Evolutionary conservation across 2,113 vertebrate genomes (phyloP), one percentile per base, ranked within the genome.

Genomic region (Cinclus mexicanus): DNA sequence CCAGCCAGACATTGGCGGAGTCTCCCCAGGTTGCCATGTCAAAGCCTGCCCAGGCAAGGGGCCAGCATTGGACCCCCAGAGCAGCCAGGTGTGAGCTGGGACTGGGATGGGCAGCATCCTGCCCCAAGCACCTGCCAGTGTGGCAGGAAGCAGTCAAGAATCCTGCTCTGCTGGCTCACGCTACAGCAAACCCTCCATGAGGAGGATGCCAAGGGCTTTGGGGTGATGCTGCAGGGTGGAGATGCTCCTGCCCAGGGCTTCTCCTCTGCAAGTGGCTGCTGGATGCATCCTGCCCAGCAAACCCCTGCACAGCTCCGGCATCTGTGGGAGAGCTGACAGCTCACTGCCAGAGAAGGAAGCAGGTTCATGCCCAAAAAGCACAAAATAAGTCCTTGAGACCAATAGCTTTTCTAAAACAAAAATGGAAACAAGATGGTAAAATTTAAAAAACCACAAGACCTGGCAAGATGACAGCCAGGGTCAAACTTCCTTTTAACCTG

Each of bases 401-500:
- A 83, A 83, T 14, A 74, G 69, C 77, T 89, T 84, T 82, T 84
- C 77, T 60, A 55, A 87, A 94, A 59, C 42, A 46, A 91, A 86
- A 96, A 39, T 6, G 3, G 33, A 94, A 92, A 44, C 65, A 29
- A 3, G 24, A 69, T 4, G 41, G 61, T 61, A 70, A 83, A 71
- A 89, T 2, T 70, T 52, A 33, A 87, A 63, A 77, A 72, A 60
- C 2, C 26, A 28, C 31, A 61, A 44, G 65, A 86, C n/a, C 41
- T 89, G 56, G 64, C 75, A 83, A 70, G 65, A 90, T 63, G 60
- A 92, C 83, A 90, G 85, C 28, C 0, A 0, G 63, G 90, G 79
- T 63, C 76, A 74, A 94, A 93, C 87, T 93, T 86, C 92, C 85
- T 88, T 86, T 95, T 86, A 95, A 94, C 92, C 93, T 93, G 78